phyloP scores from a whole-genome alignment of 2,113 vertebrate species.

The Platichthys flesus region DNA sequence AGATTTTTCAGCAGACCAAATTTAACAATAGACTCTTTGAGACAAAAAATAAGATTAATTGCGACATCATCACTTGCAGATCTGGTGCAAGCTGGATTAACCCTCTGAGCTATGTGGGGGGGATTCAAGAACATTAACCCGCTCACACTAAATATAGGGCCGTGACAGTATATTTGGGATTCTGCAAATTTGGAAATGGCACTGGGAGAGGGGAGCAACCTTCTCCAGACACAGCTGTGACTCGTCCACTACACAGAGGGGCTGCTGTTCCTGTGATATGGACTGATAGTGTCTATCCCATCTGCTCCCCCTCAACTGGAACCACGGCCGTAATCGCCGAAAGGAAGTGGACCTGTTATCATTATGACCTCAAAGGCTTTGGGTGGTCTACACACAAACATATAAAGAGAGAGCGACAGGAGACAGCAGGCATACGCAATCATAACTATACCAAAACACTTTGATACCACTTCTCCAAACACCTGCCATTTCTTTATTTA shows the following conservation, averaged over 20 bases:
- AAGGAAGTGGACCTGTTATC: constrained; percentile 78
- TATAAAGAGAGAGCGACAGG: constrained; percentile 24
- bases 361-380: constrained; percentile 72
- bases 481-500: constrained; percentile 43
- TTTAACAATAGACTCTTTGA: constrained; percentile 12
- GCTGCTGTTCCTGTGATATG: constrained; percentile 54
- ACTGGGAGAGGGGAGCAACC: neutral
- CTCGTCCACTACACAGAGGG: constrained; percentile 61
- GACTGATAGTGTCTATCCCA: constrained; percentile 52
- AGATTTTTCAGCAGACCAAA: constrained; percentile 20
- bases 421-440: constrained; percentile 43
- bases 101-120: constrained; percentile 3
- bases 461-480: constrained; percentile 42
- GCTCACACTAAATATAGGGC: constrained; percentile 13
- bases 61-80: constrained; percentile 27
- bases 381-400: constrained; percentile 76
- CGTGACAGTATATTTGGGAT: constrained; percentile 29
- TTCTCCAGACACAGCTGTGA: constrained; percentile 46
- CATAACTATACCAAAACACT: constrained; percentile 33
- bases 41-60: neutral
- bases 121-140: constrained; percentile 35
- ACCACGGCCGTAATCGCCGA: constrained; percentile 58
- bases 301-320: constrained; percentile 43
- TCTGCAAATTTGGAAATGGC: constrained; percentile 31
- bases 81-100: constrained; percentile 26